Conservation (phyloP, 2,113 vertebrate genomes). For the Saiga tatarica region DNA sequence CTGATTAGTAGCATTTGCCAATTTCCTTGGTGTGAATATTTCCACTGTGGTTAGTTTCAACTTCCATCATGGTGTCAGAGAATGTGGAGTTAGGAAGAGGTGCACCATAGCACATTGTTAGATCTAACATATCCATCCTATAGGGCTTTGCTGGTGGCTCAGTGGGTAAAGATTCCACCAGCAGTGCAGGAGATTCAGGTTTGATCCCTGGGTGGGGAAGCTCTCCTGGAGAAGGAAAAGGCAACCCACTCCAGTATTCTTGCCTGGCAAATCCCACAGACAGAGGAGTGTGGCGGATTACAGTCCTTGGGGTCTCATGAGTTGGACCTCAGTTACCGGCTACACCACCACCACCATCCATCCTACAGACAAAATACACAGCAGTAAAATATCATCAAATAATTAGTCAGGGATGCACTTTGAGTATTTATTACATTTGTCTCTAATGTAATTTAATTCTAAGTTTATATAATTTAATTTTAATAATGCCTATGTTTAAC, state of each 20-base stretch:
- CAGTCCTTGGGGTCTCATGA: not conserved
- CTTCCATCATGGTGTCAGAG: not conserved
- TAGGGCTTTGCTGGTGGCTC: not conserved
- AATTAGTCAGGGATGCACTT: not conserved
- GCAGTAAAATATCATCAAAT: not conserved
- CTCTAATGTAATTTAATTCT: conserved; percentile 20
- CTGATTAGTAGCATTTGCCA: not conserved
- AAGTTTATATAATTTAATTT: not conserved
- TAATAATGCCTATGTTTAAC: not conserved
- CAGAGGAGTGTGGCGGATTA: not conserved
- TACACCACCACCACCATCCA: not conserved
- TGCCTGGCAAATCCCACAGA: not conserved
- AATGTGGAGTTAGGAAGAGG: not conserved
- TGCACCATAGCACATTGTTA: not conserved
- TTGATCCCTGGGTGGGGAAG: not conserved
- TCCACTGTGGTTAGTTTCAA: not conserved
- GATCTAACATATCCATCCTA: no score
- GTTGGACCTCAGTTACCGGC: not conserved
- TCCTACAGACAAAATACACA: not conserved
- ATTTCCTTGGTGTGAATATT: not conserved
- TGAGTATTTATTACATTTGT: not conserved
- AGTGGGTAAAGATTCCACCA: not conserved
- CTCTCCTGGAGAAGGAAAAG: not conserved
- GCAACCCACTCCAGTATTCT: not conserved
- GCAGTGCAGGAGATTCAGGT: not conserved